These are phyloP conservation scores for Drosophila cyrtoloma DNA, from an alignment of 2,888 invertebrate species.

Conservation along the genomic window DNA sequence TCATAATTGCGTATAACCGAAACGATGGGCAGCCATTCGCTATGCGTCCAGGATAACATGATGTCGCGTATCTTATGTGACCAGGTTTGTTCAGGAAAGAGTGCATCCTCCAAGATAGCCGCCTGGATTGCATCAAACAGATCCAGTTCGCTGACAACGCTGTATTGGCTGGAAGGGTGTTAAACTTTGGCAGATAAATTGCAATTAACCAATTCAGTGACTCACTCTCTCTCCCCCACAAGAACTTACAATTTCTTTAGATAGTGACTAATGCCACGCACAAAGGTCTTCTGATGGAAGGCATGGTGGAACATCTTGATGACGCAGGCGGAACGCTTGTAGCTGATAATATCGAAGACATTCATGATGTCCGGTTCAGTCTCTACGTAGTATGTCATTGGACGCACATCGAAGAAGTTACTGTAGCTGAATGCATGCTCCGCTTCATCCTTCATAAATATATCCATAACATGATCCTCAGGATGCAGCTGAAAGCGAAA, in stretches of 20 bases:
- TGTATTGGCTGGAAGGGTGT: slow-evolving; percentile 80
- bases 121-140: slow-evolving; percentile 79
- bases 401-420: slow-evolving; percentile 72
- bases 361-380: slow-evolving; percentile 75
- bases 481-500: slow-evolving; percentile 86
- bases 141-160: slow-evolving; percentile 80
- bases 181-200: slow-evolving; percentile 81
- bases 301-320: slow-evolving; percentile 84
- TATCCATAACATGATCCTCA: slow-evolving; percentile 89
- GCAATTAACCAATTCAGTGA: slow-evolving; percentile 73
- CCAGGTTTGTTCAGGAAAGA: slow-evolving; percentile 60
- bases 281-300: slow-evolving; percentile 79
- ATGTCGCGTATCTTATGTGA: slow-evolving; percentile 85
- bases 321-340: slow-evolving; percentile 87
- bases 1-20: slow-evolving; percentile 86
- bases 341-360: slow-evolving; percentile 88
- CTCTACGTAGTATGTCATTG: slow-evolving; percentile 83
- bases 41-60: slow-evolving; percentile 88
- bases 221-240: slow-evolving; percentile 7
- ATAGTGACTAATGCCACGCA: slow-evolving; percentile 73
- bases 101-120: slow-evolving; percentile 67
- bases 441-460: slow-evolving; percentile 86
- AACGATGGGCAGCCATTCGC: slow-evolving; percentile 88
- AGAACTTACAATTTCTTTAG: slow-evolving; percentile 83
- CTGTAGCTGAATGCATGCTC: slow-evolving; percentile 77